Conservation (phyloP, 2,888 invertebrate genomes). For the Dryobota labecula region DNA sequence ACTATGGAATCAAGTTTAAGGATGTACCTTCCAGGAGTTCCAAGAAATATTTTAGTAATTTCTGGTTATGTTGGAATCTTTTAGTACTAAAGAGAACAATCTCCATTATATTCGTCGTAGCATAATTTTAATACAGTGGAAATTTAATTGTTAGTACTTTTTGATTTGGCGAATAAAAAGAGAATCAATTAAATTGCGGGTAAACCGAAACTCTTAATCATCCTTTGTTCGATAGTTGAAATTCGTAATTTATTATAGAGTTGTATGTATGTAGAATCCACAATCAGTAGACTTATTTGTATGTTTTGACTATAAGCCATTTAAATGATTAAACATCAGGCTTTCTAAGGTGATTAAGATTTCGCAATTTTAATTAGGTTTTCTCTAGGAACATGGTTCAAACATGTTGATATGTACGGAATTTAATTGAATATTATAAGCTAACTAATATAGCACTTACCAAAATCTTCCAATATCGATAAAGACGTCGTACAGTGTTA, state of each 20-base stretch:
- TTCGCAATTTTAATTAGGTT: slow-evolving; percentile 42
- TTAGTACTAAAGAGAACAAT: not conserved
- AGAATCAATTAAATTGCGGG: slow-evolving; percentile 35
- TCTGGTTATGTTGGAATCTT: not conserved
- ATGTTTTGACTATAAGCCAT: not conserved
- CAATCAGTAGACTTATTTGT: not conserved
- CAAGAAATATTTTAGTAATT: not conserved
- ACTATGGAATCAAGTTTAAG: not conserved
- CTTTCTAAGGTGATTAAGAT: slow-evolving; percentile 14
- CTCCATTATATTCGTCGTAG: not conserved
- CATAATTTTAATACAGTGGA: not conserved
- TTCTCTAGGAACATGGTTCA: slow-evolving; percentile 15
- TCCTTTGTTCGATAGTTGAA: slow-evolving; percentile 45
- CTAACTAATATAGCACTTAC: slow-evolving; percentile 43
- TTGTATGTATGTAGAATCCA: not conserved
- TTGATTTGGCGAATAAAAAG: not conserved
- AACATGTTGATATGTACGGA: slow-evolving; percentile 22
- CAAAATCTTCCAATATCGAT: slow-evolving; percentile 34
- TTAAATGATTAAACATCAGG: slow-evolving; percentile 20
- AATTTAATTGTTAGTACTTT: not conserved
- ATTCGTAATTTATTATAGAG: not conserved
- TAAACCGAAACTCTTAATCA: slow-evolving; percentile 29
- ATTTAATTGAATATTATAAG: not conserved
- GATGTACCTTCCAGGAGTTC: slow-evolving; percentile 4
- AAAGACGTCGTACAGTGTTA: slow-evolving; percentile 5